Evolutionary conservation across 2,888 invertebrate species (phyloP), one percentile per base, ranked within the genome.

Genomic region (Agrotis exclamationis): DNA sequence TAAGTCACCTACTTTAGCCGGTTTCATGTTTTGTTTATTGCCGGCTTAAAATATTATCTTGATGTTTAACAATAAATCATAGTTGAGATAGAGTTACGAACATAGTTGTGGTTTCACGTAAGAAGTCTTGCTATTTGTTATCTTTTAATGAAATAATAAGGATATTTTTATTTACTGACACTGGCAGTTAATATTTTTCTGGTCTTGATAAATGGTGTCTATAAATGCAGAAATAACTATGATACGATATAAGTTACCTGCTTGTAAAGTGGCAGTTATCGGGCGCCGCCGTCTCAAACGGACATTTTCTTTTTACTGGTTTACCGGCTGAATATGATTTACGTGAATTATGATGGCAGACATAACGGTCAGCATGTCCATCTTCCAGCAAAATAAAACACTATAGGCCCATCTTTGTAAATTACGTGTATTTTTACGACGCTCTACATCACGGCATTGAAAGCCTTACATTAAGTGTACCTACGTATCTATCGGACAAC

Each of bases 21-120:
- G 88, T 83, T 86, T 82, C 79, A 81, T 83, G 89, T 90, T 93
- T 92, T 91, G 91, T 92, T 93, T 94, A 93, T 93, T 88, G 80
- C 85, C 70, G 74, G 88, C 88, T 88, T 89, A 90, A 91, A 90
- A 90, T 90, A 90, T 87, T 85, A 85, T 83, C 85, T 86, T 79
- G 74, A 76, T 75, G 87, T 87, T 87, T 90, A 89, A 88, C 84
- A 86, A 91, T 93, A 93, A 92, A 93, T 94, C 92, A 94, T 92
- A 90, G 89, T 84, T 65, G 68, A 87, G 91, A 91, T 92, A 91
- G 86, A 85, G 81, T 87, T 87, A 88, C 86, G 86, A 85, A 87
- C 86, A 90, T 89, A 89, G 71, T 83, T 83, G 84, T 73, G 72
- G 76, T 82, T 80, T 57, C 20, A 54, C 28, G 24, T 65, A 64